phyloP scores from a whole-genome alignment of 1,140 invertebrate genomes.

The Coboldia fuscipes region DNA sequence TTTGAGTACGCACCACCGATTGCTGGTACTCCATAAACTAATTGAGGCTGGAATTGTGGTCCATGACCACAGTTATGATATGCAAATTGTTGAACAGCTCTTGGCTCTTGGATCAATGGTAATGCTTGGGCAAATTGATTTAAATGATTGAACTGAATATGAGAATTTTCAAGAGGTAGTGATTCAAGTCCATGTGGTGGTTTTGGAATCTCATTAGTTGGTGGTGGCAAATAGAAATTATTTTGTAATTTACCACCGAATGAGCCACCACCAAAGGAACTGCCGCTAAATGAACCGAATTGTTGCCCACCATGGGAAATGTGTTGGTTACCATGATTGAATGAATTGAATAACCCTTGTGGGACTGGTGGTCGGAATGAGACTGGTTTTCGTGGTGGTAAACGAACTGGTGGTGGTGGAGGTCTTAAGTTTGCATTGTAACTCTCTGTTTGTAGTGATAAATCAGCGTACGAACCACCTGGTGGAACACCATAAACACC shows the following conservation, averaged over 20 bases:
- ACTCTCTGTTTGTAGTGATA: conserved; percentile 15
- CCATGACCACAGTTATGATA: conserved; percentile 15
- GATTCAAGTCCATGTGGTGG: conserved; percentile 6
- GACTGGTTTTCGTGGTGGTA: conserved; percentile 30
- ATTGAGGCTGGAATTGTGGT: conserved; percentile 15
- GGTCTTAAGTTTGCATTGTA: conserved; percentile 13
- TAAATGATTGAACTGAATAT: conserved; percentile 1
- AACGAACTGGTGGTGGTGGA: conserved; percentile 11
- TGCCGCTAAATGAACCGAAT: no score
- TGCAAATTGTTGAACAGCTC: conserved; percentile 8
- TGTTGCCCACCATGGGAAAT: no score
- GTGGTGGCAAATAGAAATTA: conserved; percentile 36
- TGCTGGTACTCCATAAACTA: neutral
- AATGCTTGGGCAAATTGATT: conserved; percentile 9
- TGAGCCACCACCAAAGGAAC: no score
- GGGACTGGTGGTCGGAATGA: conserved; percentile 48
- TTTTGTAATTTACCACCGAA: conserved; percentile 21
- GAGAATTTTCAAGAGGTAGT: conserved; percentile 11
- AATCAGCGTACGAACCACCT: conserved; percentile 22
- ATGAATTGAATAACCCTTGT: conserved; percentile 35
- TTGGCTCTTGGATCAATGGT: conserved; percentile 11
- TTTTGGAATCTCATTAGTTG: conserved; percentile 27
- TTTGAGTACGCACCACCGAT: conserved; percentile 2
- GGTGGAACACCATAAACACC: conserved; percentile 29
- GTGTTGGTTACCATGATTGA: conserved; percentile 30